Conservation (phyloP, 2,888 invertebrate species). For the Eumerus sabulonum region DNA sequence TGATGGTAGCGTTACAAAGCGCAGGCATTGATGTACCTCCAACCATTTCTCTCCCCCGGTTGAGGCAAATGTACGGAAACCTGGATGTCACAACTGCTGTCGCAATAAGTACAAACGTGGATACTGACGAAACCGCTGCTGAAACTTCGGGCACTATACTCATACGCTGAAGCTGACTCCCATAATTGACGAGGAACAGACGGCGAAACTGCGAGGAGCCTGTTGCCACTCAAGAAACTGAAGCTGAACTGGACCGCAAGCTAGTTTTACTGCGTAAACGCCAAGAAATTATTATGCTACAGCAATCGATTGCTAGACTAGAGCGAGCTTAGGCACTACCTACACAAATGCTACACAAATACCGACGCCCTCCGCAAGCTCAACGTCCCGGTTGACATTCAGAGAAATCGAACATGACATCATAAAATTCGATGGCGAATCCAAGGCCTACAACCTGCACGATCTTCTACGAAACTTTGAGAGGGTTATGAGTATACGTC, state of each 20-base stretch:
- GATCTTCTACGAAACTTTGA: slow-evolving; percentile 22
- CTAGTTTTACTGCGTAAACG: slow-evolving; percentile 13
- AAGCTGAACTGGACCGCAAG: slow-evolving; percentile 6
- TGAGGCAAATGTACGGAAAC: slow-evolving; percentile 11
- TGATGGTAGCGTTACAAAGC: slow-evolving; percentile 9
- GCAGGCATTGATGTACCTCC: slow-evolving; percentile 15
- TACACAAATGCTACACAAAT: not conserved
- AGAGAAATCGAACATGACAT: slow-evolving; percentile 34
- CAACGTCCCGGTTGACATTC: slow-evolving; percentile 22
- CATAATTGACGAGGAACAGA: not conserved
- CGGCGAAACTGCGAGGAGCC: slow-evolving; percentile 5
- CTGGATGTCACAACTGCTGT: not conserved
- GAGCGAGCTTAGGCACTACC: not conserved
- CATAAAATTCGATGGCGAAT: slow-evolving; percentile 22
- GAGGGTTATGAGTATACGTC: slow-evolving; percentile 11
- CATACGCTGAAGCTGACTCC: not conserved
- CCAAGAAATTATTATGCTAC: slow-evolving; percentile 4
- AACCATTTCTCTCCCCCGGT: slow-evolving; percentile 5
- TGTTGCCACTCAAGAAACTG: slow-evolving; percentile 1
- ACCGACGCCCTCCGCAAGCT: not conserved
- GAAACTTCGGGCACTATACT: not conserved
- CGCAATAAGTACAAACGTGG: not conserved
- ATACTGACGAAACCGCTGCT: not conserved
- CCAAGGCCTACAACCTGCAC: slow-evolving; percentile 11
- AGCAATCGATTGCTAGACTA: slow-evolving; percentile 5